Percentiles rank a stretch among this genome's conserved stretches.
Evolutionary conservation across 2,888 invertebrate species (phyloP).

Genomic region (Marronus borbonicus): DNA sequence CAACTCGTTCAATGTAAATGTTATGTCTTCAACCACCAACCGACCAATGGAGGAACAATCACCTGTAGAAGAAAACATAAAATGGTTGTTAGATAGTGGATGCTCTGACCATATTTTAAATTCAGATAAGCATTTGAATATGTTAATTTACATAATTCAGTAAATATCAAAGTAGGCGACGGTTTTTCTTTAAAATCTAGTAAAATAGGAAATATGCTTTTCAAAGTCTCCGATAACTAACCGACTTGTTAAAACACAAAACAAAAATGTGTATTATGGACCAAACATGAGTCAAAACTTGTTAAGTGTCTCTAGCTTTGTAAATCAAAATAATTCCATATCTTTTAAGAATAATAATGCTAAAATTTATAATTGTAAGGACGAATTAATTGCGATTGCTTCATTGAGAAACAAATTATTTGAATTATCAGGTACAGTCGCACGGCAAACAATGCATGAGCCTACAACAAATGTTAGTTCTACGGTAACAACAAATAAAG

Average conservation of each 20-base stretch:
- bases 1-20: no score
- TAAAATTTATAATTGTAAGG: no score
- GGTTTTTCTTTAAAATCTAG: no score
- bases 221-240: background rate
- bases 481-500: no score
- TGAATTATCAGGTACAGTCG: no score
- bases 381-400: no score
- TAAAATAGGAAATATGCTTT: conserved; percentile 8
- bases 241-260: conserved; percentile 1
- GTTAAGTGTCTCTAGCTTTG: conserved; percentile 31
- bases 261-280: conserved; percentile 37
- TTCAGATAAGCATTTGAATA: conserved; percentile 48
- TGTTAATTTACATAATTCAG: conserved; percentile 31
- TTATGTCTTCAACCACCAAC: background rate
- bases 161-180: conserved; percentile 52
- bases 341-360: no score
- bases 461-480: no score
- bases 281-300: conserved; percentile 49
- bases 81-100: conserved; percentile 48
- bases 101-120: conserved; percentile 54
- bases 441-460: no score
- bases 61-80: no score
- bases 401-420: no score
- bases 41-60: no score
- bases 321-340: conserved; percentile 46